Percentiles rank a stretch among this genome's conserved stretches.
Conservation (phyloP, 2,797 vertebrate genomes). For the Rhinatrema bivittatum region DNA sequence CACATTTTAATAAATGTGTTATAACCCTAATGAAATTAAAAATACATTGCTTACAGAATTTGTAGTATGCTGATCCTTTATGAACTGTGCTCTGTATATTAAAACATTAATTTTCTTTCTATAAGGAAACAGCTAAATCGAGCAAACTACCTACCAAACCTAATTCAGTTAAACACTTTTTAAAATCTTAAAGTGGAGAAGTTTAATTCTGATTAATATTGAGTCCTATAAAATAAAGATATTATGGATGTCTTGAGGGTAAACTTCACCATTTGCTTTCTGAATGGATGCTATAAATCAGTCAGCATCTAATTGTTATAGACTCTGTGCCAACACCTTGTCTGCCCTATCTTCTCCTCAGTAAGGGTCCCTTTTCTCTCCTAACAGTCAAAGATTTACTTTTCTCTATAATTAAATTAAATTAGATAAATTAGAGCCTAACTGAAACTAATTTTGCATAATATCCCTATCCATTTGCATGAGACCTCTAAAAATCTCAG, state of each 20-base stretch:
- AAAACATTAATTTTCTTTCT: no score
- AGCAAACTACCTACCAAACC: constrained; percentile 11
- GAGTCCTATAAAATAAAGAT: constrained; percentile 23
- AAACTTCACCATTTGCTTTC: not conserved
- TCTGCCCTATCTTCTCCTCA: constrained; percentile 2
- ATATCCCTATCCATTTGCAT: constrained; percentile 54
- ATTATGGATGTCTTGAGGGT: constrained; percentile 14
- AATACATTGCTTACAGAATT: no score
- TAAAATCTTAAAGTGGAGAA: constrained; percentile 16
- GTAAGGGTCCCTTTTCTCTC: constrained; percentile 24
- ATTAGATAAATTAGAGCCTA: constrained; percentile 56
- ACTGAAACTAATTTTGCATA: constrained; percentile 55
- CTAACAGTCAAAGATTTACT: constrained; percentile 39
- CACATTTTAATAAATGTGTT: no score
- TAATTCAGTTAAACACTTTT: constrained; percentile 19
- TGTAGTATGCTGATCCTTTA: no score
- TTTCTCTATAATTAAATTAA: constrained; percentile 53
- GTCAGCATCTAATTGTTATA: constrained; percentile 17
- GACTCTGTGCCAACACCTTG: constrained; percentile 11
- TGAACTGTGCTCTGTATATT: not conserved
- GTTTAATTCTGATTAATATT: constrained; percentile 20
- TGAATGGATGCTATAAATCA: constrained; percentile 29
- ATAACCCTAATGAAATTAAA: no score
- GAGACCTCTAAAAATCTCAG: constrained; percentile 45
- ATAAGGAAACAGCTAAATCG: constrained; percentile 6